phyloP scores from a whole-genome alignment of 1,140 invertebrate genomes.

The Eumeta japonica region DNA sequence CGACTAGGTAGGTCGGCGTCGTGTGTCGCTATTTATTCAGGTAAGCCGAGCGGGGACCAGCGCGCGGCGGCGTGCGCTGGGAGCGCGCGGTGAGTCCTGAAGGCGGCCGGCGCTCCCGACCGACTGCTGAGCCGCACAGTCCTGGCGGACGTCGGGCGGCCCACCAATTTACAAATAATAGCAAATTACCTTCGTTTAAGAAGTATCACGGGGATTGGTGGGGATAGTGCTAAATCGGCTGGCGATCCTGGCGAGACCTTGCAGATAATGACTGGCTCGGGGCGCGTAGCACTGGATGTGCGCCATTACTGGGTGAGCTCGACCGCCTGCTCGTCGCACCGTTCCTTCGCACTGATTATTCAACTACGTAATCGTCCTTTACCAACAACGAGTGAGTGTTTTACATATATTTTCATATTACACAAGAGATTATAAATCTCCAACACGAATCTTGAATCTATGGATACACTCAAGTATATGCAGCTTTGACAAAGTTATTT shows the following conservation, averaged over 20 bases:
- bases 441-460: too few relatives aligned
- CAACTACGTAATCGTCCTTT: not conserved
- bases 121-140: conserved; percentile 30
- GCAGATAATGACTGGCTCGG: conserved; percentile 43
- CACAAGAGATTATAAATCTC: too few relatives aligned
- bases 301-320: too few relatives aligned
- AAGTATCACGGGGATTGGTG: conserved; percentile 53
- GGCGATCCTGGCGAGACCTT: conserved; percentile 50
- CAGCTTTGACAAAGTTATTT: too few relatives aligned
- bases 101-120: conserved; percentile 40
- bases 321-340: too few relatives aligned
- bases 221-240: conserved; percentile 53
- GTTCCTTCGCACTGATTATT: not conserved
- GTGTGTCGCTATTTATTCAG: conserved; percentile 44
- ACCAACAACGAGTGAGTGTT: not conserved
- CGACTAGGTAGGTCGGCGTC: conserved; percentile 22
- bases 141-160: conserved; percentile 36
- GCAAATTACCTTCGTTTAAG: conserved; percentile 57
- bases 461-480: too few relatives aligned
- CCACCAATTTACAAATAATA: conserved; percentile 57
- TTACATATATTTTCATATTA: too few relatives aligned
- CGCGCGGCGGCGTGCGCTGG: too few relatives aligned
- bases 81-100: conserved; percentile 30
- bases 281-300: conserved; percentile 21
- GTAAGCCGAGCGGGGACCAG: too few relatives aligned